phyloP scores from a whole-genome alignment of 2,888 invertebrate genomes.

The Nineta flava region DNA sequence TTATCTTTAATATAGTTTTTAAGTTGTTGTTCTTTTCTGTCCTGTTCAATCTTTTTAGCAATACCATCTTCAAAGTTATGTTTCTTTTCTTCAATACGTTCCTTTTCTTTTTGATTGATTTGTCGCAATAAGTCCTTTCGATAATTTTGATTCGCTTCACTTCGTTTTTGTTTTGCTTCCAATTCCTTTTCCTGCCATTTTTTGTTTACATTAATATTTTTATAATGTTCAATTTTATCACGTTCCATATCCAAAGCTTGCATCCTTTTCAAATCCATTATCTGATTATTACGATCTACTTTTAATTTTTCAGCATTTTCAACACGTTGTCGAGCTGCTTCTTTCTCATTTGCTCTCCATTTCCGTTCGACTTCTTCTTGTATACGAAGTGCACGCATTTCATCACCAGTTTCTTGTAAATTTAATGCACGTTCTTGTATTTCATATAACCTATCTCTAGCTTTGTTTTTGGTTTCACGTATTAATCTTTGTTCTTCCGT shows the following conservation, averaged over 20 bases:
- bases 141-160: constrained; percentile 31
- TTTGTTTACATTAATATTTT: constrained; percentile 27
- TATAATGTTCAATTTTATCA: constrained; percentile 43
- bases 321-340: constrained; percentile 38
- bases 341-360: constrained; percentile 48
- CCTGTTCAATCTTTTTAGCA: constrained; percentile 41
- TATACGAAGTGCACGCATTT: constrained; percentile 32
- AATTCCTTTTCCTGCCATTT: constrained; percentile 19
- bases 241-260: constrained; percentile 51
- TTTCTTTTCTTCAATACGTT: constrained; percentile 42
- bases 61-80: constrained; percentile 49
- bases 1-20: constrained; percentile 35
- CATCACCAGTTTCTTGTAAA: constrained; percentile 29
- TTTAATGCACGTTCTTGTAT: constrained; percentile 37
- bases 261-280: constrained; percentile 36
- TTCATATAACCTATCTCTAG: constrained; percentile 33
- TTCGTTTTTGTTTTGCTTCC: neutral
- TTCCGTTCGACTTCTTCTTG: constrained; percentile 50
- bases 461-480: constrained; percentile 44
- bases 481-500: constrained; percentile 35
- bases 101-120: constrained; percentile 51
- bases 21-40: constrained; percentile 34
- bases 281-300: constrained; percentile 28
- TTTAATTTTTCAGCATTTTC: constrained; percentile 32
- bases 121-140: constrained; percentile 49